Conservation (phyloP, 2,888 invertebrate genomes). For the Melieria omissa region DNA sequence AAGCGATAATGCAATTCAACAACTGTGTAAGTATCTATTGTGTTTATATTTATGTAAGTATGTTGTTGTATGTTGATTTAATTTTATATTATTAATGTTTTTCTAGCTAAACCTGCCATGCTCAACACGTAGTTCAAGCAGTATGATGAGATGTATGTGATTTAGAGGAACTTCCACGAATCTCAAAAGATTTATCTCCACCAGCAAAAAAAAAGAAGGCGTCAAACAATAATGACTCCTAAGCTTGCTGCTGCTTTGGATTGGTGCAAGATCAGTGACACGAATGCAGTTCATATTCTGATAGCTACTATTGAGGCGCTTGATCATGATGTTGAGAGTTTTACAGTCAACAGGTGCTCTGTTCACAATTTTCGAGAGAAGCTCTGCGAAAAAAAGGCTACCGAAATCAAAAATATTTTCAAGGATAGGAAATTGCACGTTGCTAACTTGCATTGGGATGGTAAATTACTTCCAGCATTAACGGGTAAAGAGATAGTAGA, state of each 20-base stretch:
- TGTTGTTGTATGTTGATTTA: slow-evolving; percentile 3
- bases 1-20: too few relatives aligned
- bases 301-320: slow-evolving; percentile 14
- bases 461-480: slow-evolving; percentile 24
- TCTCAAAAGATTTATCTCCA: too few relatives aligned
- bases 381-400: too few relatives aligned
- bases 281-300: slow-evolving; percentile 26
- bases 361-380: too few relatives aligned
- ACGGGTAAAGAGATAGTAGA: slow-evolving; percentile 21
- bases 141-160: neutral
- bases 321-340: slow-evolving; percentile 23
- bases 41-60: too few relatives aligned
- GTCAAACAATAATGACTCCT: neutral
- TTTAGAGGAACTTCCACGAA: neutral
- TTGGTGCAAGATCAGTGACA: slow-evolving; percentile 28
- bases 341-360: slow-evolving; percentile 5
- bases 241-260: slow-evolving; percentile 32
- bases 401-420: neutral
- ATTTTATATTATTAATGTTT: neutral
- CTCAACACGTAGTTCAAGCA: slow-evolving; percentile 6
- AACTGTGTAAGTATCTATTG: too few relatives aligned
- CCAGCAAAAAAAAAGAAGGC: neutral
- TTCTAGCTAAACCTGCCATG: neutral
- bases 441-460: slow-evolving; percentile 20
- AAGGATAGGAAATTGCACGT: slow-evolving; percentile 14